Evolutionary conservation across 1,140 invertebrate genomes (phyloP).

Genomic region (Leucophenga varia): DNA sequence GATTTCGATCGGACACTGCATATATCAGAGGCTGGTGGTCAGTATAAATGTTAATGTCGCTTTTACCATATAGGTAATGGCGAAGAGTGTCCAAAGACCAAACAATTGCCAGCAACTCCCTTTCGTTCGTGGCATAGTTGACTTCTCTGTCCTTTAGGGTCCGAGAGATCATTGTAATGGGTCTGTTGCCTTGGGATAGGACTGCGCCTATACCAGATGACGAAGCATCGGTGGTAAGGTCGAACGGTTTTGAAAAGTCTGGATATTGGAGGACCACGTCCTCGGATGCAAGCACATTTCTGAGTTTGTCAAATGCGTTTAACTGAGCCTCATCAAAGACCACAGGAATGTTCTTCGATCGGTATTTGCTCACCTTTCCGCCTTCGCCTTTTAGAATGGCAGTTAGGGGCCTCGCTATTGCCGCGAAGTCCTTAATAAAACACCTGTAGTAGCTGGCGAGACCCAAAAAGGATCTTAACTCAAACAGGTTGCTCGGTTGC

Average conservation of each 20-base stretch:
- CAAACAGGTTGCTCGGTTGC: neutral
- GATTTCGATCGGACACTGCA: slow-evolving; percentile 6
- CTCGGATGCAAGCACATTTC: slow-evolving; percentile 15
- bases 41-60: slow-evolving; percentile 11
- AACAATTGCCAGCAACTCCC: slow-evolving; percentile 9
- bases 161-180: slow-evolving; percentile 7
- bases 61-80: slow-evolving; percentile 11
- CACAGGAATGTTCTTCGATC: slow-evolving; percentile 6
- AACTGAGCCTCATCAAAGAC: slow-evolving; percentile 2
- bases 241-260: slow-evolving; percentile 43
- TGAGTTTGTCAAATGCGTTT: slow-evolving; percentile 16
- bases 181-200: slow-evolving; percentile 22
- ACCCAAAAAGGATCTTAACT: too few species aligned
- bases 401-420: slow-evolving; percentile 3
- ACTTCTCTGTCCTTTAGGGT: slow-evolving; percentile 7
- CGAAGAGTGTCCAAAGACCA: slow-evolving; percentile 11
- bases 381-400: slow-evolving; percentile 8
- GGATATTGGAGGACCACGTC: slow-evolving; percentile 24
- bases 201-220: slow-evolving; percentile 35
- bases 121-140: slow-evolving; percentile 10
- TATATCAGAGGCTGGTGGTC: too few species aligned
- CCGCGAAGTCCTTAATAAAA: too few species aligned
- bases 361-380: slow-evolving; percentile 7
- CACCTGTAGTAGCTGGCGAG: too few species aligned
- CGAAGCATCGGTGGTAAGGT: slow-evolving; percentile 42